Base-by-base conservation (phyloP, 2,797 vertebrate species). In the Paedocypris micromegethes region DNA sequence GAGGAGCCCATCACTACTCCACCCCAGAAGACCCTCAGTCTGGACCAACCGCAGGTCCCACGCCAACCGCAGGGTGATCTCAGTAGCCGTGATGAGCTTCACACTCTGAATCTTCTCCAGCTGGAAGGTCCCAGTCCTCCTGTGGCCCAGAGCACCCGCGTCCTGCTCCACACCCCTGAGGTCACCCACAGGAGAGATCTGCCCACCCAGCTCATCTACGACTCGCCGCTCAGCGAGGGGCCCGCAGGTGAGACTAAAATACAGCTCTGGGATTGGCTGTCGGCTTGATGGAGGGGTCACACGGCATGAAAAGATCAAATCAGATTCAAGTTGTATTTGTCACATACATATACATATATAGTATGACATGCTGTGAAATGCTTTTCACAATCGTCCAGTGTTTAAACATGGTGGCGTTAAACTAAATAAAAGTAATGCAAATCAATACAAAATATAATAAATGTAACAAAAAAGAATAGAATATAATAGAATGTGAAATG, bases 101-200 rank as follows among this genome's bases (percentile, higher is more conserved):
- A 23, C 48, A 6, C 58, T 52, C 61, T 53, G 6, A 9, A 44
- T 64, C 4, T 40, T 66, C 9, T 2, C 23, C 64, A 81, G 89
- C 78, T 81, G 82, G 72, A 86, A 23, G 23, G 23, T 23, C 23
- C 80, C 79, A 74, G 83, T 42, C 85, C 87, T 55, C 73, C 82
- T 9, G 75, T 83, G 64, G 77, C 81, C 78, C 83, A 74, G 72
- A 67, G 82, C 77, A 80, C 66, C 67, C 81, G 72, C 23, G 73
- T 72, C 40, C 83, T 77, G 23, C 81, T 83, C 74, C 90, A 89
- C 83, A 88, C 87, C 41, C 80, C 90, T 23, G 92, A 96, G 72
- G 79, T 82, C 66, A 77, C 74, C 76, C 91, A 92, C 69, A 87
- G 82, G 72, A 77, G 78, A 72, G 90, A 88, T 9, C 44, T 86